These are phyloP conservation scores for Drosophila nigromelanica DNA, from an alignment of 1,140 invertebrate genomes.

Conservation along the genomic window DNA sequence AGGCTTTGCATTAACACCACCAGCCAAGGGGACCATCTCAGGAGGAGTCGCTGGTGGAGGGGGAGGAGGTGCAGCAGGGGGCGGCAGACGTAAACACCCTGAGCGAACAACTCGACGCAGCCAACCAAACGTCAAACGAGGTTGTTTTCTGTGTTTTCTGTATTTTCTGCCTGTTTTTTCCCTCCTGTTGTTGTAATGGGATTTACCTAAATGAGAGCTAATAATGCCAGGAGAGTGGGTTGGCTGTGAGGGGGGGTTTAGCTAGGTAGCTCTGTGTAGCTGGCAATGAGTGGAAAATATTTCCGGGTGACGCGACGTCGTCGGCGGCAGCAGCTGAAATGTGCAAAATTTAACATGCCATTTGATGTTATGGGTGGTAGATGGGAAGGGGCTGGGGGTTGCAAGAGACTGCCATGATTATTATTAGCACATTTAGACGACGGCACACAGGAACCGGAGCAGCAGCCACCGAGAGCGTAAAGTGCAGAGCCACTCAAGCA, in stretches of 20 bases:
- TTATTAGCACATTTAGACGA: conserved; percentile 77
- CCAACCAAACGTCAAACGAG: conserved; percentile 74
- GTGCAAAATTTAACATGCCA: conserved; percentile 70
- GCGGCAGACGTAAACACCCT: too few species aligned
- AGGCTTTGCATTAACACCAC: conserved; percentile 72
- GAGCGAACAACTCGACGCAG: conserved; percentile 40
- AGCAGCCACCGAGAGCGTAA: conserved; percentile 40
- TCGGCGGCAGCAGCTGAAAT: conserved; percentile 35
- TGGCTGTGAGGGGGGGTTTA: not conserved
- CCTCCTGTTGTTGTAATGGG: conserved; percentile 61
- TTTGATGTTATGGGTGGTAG: conserved; percentile 58
- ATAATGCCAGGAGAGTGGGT: conserved; percentile 55
- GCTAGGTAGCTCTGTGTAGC: not conserved
- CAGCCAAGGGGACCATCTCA: too few species aligned
- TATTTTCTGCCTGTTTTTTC: conserved; percentile 21
- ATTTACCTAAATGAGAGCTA: conserved; percentile 81
- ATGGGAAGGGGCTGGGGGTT: not conserved
- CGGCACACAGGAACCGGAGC: conserved; percentile 36
- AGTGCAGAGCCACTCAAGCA: conserved; percentile 74
- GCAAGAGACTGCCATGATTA: conserved; percentile 66
- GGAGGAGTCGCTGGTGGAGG: too few species aligned
- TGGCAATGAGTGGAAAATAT: conserved; percentile 70
- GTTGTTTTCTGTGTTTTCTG: conserved; percentile 7
- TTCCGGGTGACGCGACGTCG: conserved; percentile 57
- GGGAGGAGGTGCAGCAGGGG: too few species aligned